A percentile compares a stretch with the other conserved stretches of the same genome.
Conservation (phyloP, 2,797 vertebrate species). For the Gallinago nigripennis region DNA sequence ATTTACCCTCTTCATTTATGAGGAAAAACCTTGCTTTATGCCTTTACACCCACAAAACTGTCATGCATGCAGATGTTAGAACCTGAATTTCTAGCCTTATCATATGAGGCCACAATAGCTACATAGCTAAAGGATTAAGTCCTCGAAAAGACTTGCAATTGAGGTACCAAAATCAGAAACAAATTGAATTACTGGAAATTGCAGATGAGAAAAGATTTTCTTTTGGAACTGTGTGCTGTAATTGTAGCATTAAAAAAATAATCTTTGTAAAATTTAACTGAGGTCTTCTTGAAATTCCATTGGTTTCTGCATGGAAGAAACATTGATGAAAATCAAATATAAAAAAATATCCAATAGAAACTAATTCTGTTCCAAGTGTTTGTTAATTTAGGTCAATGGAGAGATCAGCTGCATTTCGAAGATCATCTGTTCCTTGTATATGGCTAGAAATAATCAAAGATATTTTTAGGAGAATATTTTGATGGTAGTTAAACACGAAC, state of each 20-base stretch:
- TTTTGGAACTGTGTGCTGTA: not conserved
- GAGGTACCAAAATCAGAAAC: not conserved
- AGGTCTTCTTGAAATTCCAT: not conserved
- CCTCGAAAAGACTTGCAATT: not conserved
- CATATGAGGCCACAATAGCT: not conserved
- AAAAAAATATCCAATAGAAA: not conserved
- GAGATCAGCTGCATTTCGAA: not conserved
- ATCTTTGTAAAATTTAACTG: not conserved
- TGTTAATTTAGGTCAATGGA: not conserved
- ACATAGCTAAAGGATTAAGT: not conserved
- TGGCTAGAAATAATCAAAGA: not conserved
- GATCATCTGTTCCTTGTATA: not conserved
- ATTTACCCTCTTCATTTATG: not conserved
- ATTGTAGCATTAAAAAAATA: not conserved
- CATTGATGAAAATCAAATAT: not conserved
- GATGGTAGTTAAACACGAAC: not conserved
- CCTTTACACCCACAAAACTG: not conserved
- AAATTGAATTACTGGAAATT: not conserved
- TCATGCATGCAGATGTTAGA: not conserved
- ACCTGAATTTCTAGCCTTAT: not conserved
- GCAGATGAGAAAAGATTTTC: not conserved
- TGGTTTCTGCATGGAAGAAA: not conserved
- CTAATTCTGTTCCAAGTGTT: not conserved
- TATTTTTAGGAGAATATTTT: not conserved
- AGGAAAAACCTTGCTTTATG: not conserved